Evolutionary conservation across 2,888 invertebrate genomes (phyloP).

Genomic region (Phalera bucephala): DNA sequence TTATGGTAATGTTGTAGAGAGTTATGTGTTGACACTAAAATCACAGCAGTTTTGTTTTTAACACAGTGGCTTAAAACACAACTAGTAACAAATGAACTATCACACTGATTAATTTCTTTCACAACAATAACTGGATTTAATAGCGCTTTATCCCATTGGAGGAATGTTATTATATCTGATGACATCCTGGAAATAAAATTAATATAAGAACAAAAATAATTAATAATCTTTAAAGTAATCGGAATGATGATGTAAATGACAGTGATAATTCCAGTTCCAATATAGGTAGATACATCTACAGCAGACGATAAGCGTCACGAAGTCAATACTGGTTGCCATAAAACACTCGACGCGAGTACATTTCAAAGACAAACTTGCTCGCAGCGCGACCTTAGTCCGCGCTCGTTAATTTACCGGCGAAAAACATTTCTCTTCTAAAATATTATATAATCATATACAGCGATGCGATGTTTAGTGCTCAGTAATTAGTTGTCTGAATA

Average conservation of each 20-base stretch:
- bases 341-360: conserved; percentile 28
- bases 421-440: conserved; percentile 24
- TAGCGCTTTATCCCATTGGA: conserved; percentile 85
- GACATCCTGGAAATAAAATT: conserved; percentile 76
- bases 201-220: too few relatives aligned
- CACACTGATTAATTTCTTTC: conserved; percentile 87
- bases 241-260: neutral
- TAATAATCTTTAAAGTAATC: too few relatives aligned
- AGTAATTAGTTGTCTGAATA: conserved; percentile 2
- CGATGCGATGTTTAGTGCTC: conserved; percentile 2
- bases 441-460: conserved; percentile 20
- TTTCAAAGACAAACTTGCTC: conserved; percentile 21
- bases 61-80: conserved; percentile 85
- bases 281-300: conserved; percentile 10
- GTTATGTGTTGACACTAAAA: conserved; percentile 87
- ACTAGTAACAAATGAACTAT: conserved; percentile 88
- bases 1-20: conserved; percentile 88
- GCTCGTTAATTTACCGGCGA: conserved; percentile 30
- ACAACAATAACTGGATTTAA: conserved; percentile 84
- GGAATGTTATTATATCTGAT: conserved; percentile 83
- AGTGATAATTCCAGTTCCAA: conserved; percentile 2
- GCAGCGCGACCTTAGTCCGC: conserved; percentile 27
- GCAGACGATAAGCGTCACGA: conserved; percentile 36
- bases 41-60: conserved; percentile 81
- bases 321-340: conserved; percentile 24